Percentiles rank a stretch among this genome's conserved stretches.
Evolutionary conservation across 2,113 vertebrate genomes (phyloP).

Genomic region (Syrmaticus mikado): DNA sequence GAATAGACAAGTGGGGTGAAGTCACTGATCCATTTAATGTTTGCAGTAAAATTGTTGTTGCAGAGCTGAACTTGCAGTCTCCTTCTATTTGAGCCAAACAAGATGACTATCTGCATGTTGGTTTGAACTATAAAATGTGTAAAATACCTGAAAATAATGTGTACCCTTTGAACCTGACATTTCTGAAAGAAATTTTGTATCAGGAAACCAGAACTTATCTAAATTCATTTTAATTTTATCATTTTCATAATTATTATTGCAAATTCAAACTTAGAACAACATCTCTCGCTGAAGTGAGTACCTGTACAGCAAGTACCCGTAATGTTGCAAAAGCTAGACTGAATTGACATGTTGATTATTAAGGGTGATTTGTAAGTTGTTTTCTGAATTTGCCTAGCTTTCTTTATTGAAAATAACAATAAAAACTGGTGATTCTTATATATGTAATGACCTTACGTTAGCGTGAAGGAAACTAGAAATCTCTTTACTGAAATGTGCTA

Average conservation of each 20-base stretch:
- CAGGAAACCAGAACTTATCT: background rate
- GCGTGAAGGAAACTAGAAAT: background rate
- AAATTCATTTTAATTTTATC: background rate
- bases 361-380: background rate
- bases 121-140: conserved; percentile 47
- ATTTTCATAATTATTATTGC: background rate
- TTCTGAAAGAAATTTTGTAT: background rate
- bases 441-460: background rate
- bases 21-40: background rate
- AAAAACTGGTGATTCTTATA: background rate
- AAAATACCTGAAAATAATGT: conserved; percentile 46
- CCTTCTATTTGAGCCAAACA: conserved; percentile 61
- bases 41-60: conserved; percentile 63
- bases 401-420: background rate
- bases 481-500: background rate
- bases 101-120: conserved; percentile 54
- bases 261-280: conserved; percentile 7
- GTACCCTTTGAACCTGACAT: background rate
- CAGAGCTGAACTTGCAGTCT: conserved; percentile 60
- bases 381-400: background rate
- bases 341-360: background rate
- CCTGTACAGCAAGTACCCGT: background rate
- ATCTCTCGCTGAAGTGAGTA: conserved; percentile 23
- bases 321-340: background rate
- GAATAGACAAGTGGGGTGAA: background rate